Percentiles rank a stretch among this genome's conserved stretches.
Evolutionary conservation across 2,888 invertebrate genomes (phyloP).

Genomic region (Autographa pulchrina): DNA sequence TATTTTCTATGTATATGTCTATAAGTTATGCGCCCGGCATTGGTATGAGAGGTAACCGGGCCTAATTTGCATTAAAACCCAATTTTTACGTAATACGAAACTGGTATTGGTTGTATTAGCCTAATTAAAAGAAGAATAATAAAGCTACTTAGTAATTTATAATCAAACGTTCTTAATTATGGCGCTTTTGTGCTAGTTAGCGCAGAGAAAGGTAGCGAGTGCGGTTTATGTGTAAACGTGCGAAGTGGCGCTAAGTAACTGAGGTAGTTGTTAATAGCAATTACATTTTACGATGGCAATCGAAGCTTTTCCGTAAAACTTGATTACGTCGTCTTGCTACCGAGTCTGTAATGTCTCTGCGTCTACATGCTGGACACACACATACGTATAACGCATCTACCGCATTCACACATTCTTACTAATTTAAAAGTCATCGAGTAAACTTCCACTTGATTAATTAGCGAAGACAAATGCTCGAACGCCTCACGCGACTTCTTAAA

Average conservation of each 20-base stretch:
- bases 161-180: conserved; percentile 27
- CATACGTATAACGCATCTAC: conserved; percentile 38
- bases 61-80: conserved; percentile 50
- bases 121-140: conserved; percentile 53
- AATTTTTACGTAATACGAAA: conserved; percentile 50
- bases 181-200: conserved; percentile 18
- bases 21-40: conserved; percentile 36
- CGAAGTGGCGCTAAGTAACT: conserved; percentile 40
- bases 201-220: conserved; percentile 31
- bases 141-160: conserved; percentile 20
- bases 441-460: conserved; percentile 60
- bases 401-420: conserved; percentile 59
- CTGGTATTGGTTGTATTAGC: conserved; percentile 43
- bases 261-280: conserved; percentile 20
- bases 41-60: conserved; percentile 27
- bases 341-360: conserved; percentile 22
- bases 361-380: not conserved
- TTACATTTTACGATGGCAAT: conserved; percentile 43
- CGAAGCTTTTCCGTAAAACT: conserved; percentile 42
- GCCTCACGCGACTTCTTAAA: conserved; percentile 39
- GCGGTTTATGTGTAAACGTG: conserved; percentile 16
- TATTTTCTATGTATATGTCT: conserved; percentile 15
- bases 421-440: conserved; percentile 56
- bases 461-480: conserved; percentile 49
- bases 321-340: conserved; percentile 34